A percentile compares a stretch with the other conserved stretches of the same genome.
phyloP scores from a whole-genome alignment of 2,888 invertebrate species.

The Cheilosia vulpina region DNA sequence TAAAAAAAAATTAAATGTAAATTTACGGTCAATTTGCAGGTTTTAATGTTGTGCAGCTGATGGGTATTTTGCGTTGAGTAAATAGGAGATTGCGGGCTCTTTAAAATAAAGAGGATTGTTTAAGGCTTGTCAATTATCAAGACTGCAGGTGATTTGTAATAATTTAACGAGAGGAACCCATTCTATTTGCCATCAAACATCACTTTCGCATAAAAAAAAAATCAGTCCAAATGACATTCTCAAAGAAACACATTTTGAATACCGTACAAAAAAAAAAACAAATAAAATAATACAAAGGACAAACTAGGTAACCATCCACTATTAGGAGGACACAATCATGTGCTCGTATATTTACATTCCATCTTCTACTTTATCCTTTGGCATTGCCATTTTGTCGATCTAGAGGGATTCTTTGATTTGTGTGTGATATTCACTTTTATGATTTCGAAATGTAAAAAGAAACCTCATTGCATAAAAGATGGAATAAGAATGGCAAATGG shows the following conservation, averaged over 20 bases:
- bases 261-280: no score
- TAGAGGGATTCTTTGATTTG: constrained; percentile 42
- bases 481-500: constrained; percentile 43
- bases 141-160: no score
- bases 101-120: no score
- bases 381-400: constrained; percentile 50
- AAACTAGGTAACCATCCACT: no score
- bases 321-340: constrained; percentile 17
- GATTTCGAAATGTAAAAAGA: constrained; percentile 44
- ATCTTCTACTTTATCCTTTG: constrained; percentile 33
- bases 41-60: constrained; percentile 24
- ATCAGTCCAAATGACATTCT: neutral
- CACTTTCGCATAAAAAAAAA: no score
- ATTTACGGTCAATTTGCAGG: constrained; percentile 66
- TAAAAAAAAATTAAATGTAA: constrained; percentile 59
- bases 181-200: no score
- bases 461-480: constrained; percentile 27
- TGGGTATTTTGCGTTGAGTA: neutral
- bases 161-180: no score
- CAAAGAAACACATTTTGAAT: constrained; percentile 49
- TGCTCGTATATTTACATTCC: constrained; percentile 24
- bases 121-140: no score
- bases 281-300: no score
- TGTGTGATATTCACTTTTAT: constrained; percentile 58
- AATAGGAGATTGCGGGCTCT: no score